phyloP scores from a whole-genome alignment of 2,113 vertebrate species.

The Dicaeum eximium region DNA sequence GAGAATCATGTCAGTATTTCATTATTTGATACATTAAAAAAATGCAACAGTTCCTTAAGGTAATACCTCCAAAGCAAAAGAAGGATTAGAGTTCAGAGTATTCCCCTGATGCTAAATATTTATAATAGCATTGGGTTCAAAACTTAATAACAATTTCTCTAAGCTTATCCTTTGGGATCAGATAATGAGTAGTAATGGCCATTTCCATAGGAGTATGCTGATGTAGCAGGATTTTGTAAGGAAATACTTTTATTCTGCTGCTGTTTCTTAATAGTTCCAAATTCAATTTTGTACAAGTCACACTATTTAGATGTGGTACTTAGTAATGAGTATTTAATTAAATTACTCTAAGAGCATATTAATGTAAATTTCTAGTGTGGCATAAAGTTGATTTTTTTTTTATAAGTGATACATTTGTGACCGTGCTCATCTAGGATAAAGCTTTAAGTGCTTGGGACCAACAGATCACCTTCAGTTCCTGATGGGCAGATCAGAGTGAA shows the following conservation, averaged over 20 bases:
- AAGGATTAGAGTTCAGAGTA: background rate
- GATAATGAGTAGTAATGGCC: background rate
- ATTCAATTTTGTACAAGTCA: background rate
- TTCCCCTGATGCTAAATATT: background rate
- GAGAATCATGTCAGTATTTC: background rate
- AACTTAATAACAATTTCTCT: background rate
- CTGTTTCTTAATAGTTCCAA: background rate
- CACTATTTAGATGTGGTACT: background rate
- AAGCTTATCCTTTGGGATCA: background rate
- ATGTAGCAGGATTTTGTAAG: background rate
- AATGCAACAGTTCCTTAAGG: background rate
- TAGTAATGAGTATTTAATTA: slow-evolving; percentile 12
- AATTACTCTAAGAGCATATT: background rate
- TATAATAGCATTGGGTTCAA: background rate
- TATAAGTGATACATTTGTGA: background rate
- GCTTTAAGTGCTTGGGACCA: background rate
- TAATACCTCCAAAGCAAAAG: background rate
- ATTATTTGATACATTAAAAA: background rate
- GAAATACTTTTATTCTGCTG: background rate
- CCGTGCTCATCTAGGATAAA: fast-evolving
- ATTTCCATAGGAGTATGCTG: background rate
- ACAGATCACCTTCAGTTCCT: background rate
- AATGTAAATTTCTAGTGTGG: background rate
- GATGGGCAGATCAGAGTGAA: background rate
- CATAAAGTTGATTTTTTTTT: background rate